A percentile compares a stretch with the other conserved stretches of the same genome.
Evolutionary conservation across 2,888 invertebrate genomes (phyloP).

Genomic region (Cephus runcator): DNA sequence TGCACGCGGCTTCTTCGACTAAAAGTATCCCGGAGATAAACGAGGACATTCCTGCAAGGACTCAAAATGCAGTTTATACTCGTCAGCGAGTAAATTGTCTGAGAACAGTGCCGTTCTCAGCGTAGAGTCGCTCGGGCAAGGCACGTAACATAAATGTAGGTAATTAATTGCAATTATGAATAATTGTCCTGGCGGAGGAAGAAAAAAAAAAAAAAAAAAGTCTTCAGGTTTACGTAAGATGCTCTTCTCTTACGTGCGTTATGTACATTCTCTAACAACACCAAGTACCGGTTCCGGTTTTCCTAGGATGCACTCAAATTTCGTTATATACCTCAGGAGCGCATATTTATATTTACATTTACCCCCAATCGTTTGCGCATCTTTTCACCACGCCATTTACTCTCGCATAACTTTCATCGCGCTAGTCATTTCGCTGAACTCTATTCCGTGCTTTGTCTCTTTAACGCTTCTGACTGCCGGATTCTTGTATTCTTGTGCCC

Average conservation of each 20-base stretch:
- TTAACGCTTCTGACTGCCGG: too few relatives aligned
- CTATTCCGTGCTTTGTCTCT: too few relatives aligned
- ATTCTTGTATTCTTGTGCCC: too few relatives aligned
- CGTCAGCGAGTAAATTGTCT: constrained; percentile 40
- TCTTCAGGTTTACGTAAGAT: constrained; percentile 5
- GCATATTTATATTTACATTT: neutral
- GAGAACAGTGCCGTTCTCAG: constrained; percentile 40
- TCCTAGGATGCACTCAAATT: neutral
- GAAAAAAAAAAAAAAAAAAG: constrained; percentile 3
- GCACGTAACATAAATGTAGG: constrained; percentile 1
- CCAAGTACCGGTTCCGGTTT: neutral
- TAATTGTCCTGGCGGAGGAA: constrained; percentile 31
- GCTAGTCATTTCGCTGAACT: too few relatives aligned
- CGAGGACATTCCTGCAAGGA: constrained; percentile 32
- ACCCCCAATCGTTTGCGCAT: neutral
- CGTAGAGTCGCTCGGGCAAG: neutral
- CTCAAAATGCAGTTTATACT: constrained; percentile 19
- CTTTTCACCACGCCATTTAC: neutral
- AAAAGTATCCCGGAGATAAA: constrained; percentile 11
- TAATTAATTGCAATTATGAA: constrained; percentile 42
- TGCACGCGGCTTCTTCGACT: neutral
- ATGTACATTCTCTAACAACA: neutral
- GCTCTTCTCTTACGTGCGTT: constrained; percentile 1
- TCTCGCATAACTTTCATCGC: neutral
- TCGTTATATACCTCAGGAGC: neutral